Evolutionary conservation across 2,888 invertebrate species (phyloP).

Genomic region (Tachina fera): DNA sequence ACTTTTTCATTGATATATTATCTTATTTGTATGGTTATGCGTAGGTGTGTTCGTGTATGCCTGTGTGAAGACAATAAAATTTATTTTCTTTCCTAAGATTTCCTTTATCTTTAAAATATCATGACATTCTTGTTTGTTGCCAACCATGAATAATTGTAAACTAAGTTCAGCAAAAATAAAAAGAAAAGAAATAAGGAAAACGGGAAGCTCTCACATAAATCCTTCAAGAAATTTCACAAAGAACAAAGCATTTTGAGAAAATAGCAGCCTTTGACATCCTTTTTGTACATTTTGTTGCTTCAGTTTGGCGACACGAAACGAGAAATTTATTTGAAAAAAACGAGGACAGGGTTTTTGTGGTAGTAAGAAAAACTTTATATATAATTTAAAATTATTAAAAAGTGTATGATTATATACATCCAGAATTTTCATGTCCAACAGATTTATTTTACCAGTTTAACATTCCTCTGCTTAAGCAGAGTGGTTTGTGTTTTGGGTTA

Average conservation of each 20-base stretch:
- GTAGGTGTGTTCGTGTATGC: not conserved
- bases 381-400: not conserved
- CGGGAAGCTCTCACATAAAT: constrained; percentile 55
- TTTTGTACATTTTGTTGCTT: constrained; percentile 16
- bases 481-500: too few species aligned
- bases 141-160: constrained; percentile 43
- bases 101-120: constrained; percentile 13
- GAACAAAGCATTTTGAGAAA: constrained; percentile 33
- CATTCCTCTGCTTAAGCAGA: too few species aligned
- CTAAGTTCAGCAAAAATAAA: not conserved
- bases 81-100: constrained; percentile 42
- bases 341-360: not conserved
- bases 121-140: constrained; percentile 49
- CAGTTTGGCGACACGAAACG: constrained; percentile 1
- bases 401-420: not conserved
- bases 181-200: constrained; percentile 5
- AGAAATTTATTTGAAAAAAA: not conserved
- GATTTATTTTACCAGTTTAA: too few species aligned
- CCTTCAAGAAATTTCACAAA: constrained; percentile 48
- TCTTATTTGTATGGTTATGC: not conserved
- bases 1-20: constrained; percentile 12
- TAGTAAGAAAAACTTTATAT: not conserved
- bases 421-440: too few species aligned
- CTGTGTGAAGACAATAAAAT: constrained; percentile 45
- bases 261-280: constrained; percentile 50